Percentiles rank a stretch among this genome's conserved stretches.
These are phyloP conservation scores for Nephila pilipes DNA, from an alignment of 1,140 invertebrate species.

Conservation along the genomic window DNA sequence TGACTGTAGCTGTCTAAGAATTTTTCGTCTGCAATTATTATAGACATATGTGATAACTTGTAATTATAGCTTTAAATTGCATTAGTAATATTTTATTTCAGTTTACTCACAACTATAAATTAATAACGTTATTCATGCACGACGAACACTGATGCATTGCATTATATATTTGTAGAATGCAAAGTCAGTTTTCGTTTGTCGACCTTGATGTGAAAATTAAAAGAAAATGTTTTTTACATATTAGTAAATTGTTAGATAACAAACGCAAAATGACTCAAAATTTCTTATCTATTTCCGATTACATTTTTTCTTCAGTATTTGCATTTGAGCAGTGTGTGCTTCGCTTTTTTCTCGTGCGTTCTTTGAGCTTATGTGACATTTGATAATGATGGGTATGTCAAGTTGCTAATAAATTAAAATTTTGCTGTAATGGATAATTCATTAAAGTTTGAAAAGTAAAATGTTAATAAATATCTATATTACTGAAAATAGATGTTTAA, in stretches of 20 bases:
- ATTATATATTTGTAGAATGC: background rate
- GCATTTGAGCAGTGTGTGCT: background rate
- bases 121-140: background rate
- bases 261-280: background rate
- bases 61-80: background rate
- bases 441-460: too few species aligned
- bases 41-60: slow-evolving; percentile 59
- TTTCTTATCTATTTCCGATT: background rate
- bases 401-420: background rate
- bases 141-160: background rate
- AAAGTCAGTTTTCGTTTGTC: background rate
- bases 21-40: slow-evolving; percentile 73
- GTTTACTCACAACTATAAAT: background rate
- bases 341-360: background rate
- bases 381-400: background rate
- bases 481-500: too few species aligned
- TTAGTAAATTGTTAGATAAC: background rate
- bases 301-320: background rate
- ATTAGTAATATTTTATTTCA: background rate
- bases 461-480: too few species aligned
- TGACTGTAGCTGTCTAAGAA: slow-evolving; percentile 34
- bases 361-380: background rate
- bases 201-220: slow-evolving; percentile 5
- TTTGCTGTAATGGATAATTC: background rate
- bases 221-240: background rate